Evolutionary conservation across 2,888 invertebrate species (phyloP).

Genomic region (Ectemnius cavifrons): DNA sequence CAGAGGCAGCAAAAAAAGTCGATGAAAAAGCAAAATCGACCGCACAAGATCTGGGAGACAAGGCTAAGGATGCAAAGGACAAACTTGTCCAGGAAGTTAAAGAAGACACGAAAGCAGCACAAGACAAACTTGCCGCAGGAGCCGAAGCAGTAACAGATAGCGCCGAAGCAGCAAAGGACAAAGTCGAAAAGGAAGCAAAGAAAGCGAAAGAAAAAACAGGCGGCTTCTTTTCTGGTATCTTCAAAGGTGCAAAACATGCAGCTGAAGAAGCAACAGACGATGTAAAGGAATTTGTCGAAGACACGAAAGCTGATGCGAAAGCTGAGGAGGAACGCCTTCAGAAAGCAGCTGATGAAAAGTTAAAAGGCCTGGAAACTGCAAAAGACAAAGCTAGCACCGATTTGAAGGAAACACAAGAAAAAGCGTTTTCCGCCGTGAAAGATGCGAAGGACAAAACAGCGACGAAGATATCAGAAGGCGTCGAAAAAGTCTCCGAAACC

Average conservation of each 20-base stretch:
- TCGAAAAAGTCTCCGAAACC: neutral
- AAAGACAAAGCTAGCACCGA: slow-evolving; percentile 36
- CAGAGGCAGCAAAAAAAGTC: slow-evolving; percentile 15
- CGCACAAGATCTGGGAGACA: slow-evolving; percentile 12
- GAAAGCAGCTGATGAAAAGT: slow-evolving; percentile 35
- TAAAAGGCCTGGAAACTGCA: slow-evolving; percentile 33
- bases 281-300: slow-evolving; percentile 78
- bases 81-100: slow-evolving; percentile 23
- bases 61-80: slow-evolving; percentile 39
- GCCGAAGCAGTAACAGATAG: slow-evolving; percentile 31
- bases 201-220: slow-evolving; percentile 62
- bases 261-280: slow-evolving; percentile 58
- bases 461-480: slow-evolving; percentile 34
- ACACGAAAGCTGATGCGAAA: slow-evolving; percentile 72
- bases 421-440: slow-evolving; percentile 34
- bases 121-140: slow-evolving; percentile 33
- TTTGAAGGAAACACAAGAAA: slow-evolving; percentile 14
- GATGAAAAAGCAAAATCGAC: neutral
- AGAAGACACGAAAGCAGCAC: slow-evolving; percentile 35
- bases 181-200: slow-evolving; percentile 31
- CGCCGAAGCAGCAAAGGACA: slow-evolving; percentile 72
- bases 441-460: slow-evolving; percentile 41
- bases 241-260: slow-evolving; percentile 57
- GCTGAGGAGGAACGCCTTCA: slow-evolving; percentile 43
- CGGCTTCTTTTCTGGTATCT: slow-evolving; percentile 58